Evolutionary conservation across 2,888 invertebrate genomes (phyloP), one percentile per base, ranked within the genome.

Genomic region (Hyles lineata): DNA sequence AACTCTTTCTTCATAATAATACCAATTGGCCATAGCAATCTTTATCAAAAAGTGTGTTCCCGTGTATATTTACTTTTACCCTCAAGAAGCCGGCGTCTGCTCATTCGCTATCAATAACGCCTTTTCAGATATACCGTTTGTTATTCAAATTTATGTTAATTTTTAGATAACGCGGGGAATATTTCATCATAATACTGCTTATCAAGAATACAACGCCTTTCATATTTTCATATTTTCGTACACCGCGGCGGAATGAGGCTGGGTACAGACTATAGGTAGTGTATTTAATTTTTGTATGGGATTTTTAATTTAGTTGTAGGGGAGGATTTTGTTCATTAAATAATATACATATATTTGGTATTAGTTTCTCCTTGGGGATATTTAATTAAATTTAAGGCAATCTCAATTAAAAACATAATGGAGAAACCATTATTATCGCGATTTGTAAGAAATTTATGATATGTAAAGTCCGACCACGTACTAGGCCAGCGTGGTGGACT

Each of bases 101-200:
- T 67, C 50, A 23, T 50, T 67, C 67, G 50, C 50, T 67, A 67
- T 67, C 67, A 67, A 67, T 67, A 67, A 67, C 67, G 67, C 50
- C 50, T 67, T 67, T 67, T 25, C 67, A 67, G 50, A 67, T 67
- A 67, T 43, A n/a, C 32, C 35, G 50, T 67, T 67, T 67, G 67
- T 67, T 67, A 67, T 67, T 67, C 50, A 67, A 50, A 67, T 67
- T 67, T 67, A 67, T 67, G 67, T 67, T 23, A 67, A 67, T 67
- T 67, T 63, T 67, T 67, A 67, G 43, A 67, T 67, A 67, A 67
- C 67, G 43, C 23, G 32, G 23, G 7, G 50, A 50, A 67, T 67
- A 67, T 23, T 67, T 67, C 67, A 67, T 50, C 67, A 50, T 67
- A 43, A 21, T 50, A 61, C 61, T 29, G 61, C 21, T 63, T 63